Base-by-base conservation (phyloP, 2,113 vertebrate genomes). In the Nettapus auritus region DNA sequence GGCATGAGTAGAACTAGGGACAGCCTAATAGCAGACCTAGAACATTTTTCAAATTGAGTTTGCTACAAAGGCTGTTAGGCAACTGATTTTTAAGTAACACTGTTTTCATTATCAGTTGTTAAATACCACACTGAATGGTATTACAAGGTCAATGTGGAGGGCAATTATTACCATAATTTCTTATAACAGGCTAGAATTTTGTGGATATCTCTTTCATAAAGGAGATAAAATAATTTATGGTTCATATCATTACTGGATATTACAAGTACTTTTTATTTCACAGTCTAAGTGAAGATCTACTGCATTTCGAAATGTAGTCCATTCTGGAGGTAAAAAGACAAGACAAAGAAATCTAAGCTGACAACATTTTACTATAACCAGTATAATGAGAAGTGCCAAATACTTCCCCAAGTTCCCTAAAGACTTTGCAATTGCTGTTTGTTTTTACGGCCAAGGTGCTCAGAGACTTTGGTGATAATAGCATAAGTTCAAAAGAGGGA, bases 11-110 rank as follows among this genome's bases (percentile, higher is more conserved):
- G 80, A 75, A 73, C 34, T 40, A 25, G 31, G 26, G 31, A 53
- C 57, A 93, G 25, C 14, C 53, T 95, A 93, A 88, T 83, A 91
- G 93, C 62, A 95, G 88, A 77, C 18, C 8, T 50, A 82, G 55
- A 69, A 60, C 55, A 55, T 76, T 82, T 88, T 93, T 63, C 67
- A 77, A 33, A 80, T 74, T 77, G 59, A 89, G 69, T 77, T 88
- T 89, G 46, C 70, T 89, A 56, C 23, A 83, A 52, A 91, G 86
- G 70, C 89, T 93, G 46, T 80, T 75, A 48, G 60, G 79, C 42
- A 64, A 70, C 60, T 70, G 82, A 77, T 90, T 22, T 90, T 86
- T 52, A 89, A 80, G 36, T 25, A 46, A 94, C 91, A 46, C 44
- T 44, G 59, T 79, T 95, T 92, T 95, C 44, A 50, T 66, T 88